These are phyloP conservation scores for Xenopus tropicalis DNA, from an alignment of 2,113 vertebrate genomes.

Conservation along the genomic window DNA sequence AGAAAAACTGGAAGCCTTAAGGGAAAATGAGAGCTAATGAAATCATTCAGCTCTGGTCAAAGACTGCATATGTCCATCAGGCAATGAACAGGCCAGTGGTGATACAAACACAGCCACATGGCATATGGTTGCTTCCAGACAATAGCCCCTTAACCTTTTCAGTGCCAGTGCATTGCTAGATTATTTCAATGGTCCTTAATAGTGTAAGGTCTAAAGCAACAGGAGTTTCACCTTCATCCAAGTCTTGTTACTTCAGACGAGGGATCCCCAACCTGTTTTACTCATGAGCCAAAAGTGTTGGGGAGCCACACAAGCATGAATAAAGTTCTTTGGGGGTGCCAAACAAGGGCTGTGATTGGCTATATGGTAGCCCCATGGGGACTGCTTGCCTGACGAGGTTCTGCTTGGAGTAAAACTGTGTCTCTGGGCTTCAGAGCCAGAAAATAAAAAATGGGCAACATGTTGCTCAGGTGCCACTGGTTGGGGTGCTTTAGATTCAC, in stretches of 20 bases:
- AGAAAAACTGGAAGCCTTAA: conserved; percentile 24
- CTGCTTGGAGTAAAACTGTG: no score
- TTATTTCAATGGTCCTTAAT: not conserved
- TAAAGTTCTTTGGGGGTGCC: no score
- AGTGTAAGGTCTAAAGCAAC: no score
- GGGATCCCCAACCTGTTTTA: not conserved
- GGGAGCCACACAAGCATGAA: no score
- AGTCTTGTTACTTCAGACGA: not conserved
- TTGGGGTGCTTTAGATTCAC: no score
- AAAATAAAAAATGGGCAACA: no score
- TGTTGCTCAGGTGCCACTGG: no score
- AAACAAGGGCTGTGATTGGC: no score
- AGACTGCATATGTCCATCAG: not conserved
- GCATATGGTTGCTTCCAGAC: not conserved
- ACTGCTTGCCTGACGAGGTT: no score
- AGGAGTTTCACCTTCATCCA: not conserved
- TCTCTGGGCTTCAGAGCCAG: no score
- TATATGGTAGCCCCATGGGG: no score
- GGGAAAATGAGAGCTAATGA: conserved; percentile 34
- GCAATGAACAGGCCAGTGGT: not conserved
- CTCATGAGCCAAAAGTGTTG: no score
- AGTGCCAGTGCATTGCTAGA: conserved; percentile 53
- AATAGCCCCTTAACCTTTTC: not conserved
- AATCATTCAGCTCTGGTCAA: not conserved
- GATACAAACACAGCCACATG: conserved; percentile 2